Evolutionary conservation across 2,113 vertebrate genomes (phyloP), one percentile per base, ranked within the genome.

Genomic region (Calypte anna): DNA sequence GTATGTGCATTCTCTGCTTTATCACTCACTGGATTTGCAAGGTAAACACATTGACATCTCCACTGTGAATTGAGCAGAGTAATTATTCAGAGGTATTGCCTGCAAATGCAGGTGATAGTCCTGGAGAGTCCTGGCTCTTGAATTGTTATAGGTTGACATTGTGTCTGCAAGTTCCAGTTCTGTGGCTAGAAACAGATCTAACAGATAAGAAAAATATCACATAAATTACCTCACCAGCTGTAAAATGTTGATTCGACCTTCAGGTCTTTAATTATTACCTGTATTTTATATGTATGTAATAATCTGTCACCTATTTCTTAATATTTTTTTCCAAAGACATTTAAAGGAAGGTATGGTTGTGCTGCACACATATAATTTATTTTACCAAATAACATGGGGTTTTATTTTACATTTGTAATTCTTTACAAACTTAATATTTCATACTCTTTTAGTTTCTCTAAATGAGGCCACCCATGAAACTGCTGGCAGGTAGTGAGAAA

Each of bases 401-500:
- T 53, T 30, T 69, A 55, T 68, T 86, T 86, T 79, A 11, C 6
- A 50, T 61, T 76, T 64, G 1, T 73, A 64, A 59, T 82, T 84
- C 38, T 77, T 91, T 80, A 20, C 21, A 66, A n/a, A 21, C 9
- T 50, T 69, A 74, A 24, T 92, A 64, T 93, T 85, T 82, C 55
- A 15, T 55, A 55, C 79, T 53, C 62, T 85, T 82, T 82, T 36
- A 62, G 17, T 75, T 84, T 82, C 58, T 33, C 10, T 91, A 88
- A 92, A 86, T 84, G 66, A 83, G 77, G 50, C 24, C 36, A 72
- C 64, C 76, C 64, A 84, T 86, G 69, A 83, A 83, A 89, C 44
- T 72, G 17, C 69, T 88, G 86, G 73, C 73, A 96, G 81, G 31
- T 89, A 86, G 54, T 20, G 53, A 88, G 80, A 86, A 96, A 93